A percentile compares a stretch with the other conserved stretches of the same genome.
Conservation (phyloP, 2,113 vertebrate species). For the Galeopterus variegatus region DNA sequence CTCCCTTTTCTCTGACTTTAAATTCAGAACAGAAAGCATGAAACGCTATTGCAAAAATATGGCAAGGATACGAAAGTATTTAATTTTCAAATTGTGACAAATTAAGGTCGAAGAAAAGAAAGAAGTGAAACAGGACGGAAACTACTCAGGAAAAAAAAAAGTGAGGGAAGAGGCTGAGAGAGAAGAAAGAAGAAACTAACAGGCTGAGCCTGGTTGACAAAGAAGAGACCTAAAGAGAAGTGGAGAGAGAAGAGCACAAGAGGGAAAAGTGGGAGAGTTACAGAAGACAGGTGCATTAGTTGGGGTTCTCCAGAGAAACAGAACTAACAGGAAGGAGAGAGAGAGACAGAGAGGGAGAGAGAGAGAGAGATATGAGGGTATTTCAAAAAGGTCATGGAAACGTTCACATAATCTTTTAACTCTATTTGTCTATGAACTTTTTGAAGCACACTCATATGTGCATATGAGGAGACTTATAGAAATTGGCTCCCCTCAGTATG, state of each 20-base stretch:
- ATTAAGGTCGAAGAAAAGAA: neutral
- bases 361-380: too few relatives aligned
- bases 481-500: neutral
- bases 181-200: neutral
- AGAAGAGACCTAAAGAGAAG: neutral
- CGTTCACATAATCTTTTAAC: too few relatives aligned
- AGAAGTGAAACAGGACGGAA: neutral
- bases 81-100: conserved; percentile 41
- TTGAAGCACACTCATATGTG: too few relatives aligned
- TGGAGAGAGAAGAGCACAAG: neutral
- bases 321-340: neutral
- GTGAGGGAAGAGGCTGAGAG: neutral
- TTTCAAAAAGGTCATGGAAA: too few relatives aligned
- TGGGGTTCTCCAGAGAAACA: neutral
- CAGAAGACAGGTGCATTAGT: neutral
- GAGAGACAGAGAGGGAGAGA: too few relatives aligned
- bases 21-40: conserved; percentile 25
- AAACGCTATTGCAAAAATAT: conserved; percentile 12
- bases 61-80: neutral
- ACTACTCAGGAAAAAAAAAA: too few relatives aligned
- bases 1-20: conserved; percentile 51
- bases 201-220: neutral
- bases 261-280: neutral
- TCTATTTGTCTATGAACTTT: too few relatives aligned
- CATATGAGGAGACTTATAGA: neutral